Conservation (phyloP, 2,113 vertebrate genomes). For the Telmatochromis sp. region DNA sequence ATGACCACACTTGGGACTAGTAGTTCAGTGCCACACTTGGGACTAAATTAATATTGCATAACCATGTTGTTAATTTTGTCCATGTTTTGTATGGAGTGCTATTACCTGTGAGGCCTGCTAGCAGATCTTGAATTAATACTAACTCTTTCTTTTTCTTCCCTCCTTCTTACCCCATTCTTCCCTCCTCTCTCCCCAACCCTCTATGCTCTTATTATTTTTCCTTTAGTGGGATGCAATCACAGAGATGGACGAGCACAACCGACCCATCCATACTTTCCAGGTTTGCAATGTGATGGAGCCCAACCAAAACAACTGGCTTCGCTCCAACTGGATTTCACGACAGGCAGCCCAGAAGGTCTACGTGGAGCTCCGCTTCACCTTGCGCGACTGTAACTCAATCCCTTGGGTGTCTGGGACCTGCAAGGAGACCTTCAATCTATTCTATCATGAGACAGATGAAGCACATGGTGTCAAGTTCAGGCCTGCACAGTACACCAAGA, state of each 20-base stretch:
- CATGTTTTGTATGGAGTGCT: neutral
- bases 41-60: neutral
- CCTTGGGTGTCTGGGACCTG: conserved; percentile 93
- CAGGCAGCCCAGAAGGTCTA: conserved; percentile 93
- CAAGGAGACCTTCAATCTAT: conserved; percentile 95
- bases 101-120: neutral
- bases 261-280: conserved; percentile 93
- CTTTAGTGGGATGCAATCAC: conserved; percentile 94
- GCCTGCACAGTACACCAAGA: conserved; percentile 83
- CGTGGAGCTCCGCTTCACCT: conserved; percentile 92
- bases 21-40: neutral
- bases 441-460: conserved; percentile 90
- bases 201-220: conserved; percentile 5
- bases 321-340: conserved; percentile 90
- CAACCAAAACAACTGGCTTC: conserved; percentile 97
- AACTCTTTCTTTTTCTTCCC: neutral
- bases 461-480: conserved; percentile 85
- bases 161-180: neutral
- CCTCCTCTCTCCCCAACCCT: neutral
- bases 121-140: neutral
- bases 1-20: neutral
- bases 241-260: conserved; percentile 95
- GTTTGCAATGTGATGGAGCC: conserved; percentile 96
- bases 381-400: conserved; percentile 95
- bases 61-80: neutral